A percentile compares a stretch with the other conserved stretches of the same genome.
Conservation (phyloP, 2,888 invertebrate genomes). For the Oligia strigilis region DNA sequence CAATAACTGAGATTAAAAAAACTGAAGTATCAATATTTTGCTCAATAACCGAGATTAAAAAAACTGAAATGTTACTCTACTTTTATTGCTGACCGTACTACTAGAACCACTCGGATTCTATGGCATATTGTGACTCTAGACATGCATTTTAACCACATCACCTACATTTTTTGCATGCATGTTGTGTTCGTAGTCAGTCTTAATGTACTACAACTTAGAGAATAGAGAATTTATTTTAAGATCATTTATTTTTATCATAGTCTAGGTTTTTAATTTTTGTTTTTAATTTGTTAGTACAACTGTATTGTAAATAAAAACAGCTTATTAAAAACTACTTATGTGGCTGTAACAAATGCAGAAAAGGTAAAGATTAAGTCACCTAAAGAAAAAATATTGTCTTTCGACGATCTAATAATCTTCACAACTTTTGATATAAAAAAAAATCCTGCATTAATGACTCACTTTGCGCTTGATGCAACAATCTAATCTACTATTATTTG, state of each 20-base stretch:
- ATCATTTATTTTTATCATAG: too few relatives aligned
- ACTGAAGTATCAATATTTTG: too few relatives aligned
- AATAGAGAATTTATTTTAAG: not conserved
- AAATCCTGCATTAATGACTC: too few relatives aligned
- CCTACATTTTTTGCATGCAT: constrained; percentile 20
- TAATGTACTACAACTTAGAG: not conserved
- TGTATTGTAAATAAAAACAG: not conserved
- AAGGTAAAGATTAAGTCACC: not conserved
- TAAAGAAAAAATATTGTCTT: not conserved
- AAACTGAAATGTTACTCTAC: too few relatives aligned
- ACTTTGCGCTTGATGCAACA: too few relatives aligned
- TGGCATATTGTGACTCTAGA: not conserved
- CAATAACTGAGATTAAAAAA: too few relatives aligned
- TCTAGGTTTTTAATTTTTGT: too few relatives aligned
- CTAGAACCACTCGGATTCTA: not conserved
- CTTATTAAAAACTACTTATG: not conserved
- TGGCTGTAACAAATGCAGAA: not conserved
- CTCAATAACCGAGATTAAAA: too few relatives aligned
- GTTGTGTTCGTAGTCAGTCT: constrained; percentile 5
- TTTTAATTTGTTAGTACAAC: too few relatives aligned
- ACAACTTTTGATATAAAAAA: not conserved
- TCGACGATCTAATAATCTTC: too few relatives aligned
- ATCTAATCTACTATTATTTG: not conserved
- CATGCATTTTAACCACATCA: not conserved
- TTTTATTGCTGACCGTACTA: too few relatives aligned